Base-by-base conservation (phyloP, 2,888 invertebrate species). In the Horisme vitalbata region DNA sequence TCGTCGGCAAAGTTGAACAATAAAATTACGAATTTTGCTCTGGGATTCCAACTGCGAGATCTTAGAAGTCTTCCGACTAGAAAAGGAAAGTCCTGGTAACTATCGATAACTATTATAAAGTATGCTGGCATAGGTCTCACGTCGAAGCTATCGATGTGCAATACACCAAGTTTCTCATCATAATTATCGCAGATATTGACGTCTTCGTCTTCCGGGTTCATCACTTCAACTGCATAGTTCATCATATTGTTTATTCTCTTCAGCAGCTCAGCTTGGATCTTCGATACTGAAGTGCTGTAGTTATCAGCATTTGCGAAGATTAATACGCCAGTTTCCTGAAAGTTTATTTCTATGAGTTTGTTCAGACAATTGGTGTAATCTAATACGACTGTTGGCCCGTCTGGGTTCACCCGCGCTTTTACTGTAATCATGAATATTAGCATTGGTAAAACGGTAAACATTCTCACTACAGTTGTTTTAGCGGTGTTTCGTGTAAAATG, bases 11-110 rank as follows among this genome's bases (percentile, higher is more conserved):
- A 64, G 33, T 71, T 61, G n/a, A 79, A 70, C 2, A 83, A 65
- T 21, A 86, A 52, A 30, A 88, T 63, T 12, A 86, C 62, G 13
- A 86, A 79, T 38, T 75, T 72, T 0, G 84, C 86, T 21, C 57
- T 58, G 3, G 88, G 85, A 44, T 86, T 85, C 88, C 88, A 88
- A 48, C 65, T 77, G n/a, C 75, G 63, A 1, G 78, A 68, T 14
- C 71, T 59, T 2, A 79, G 62, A 2, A 85, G 41, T 61, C 76
- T 76, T 41, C 67, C 68, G 0, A 71, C 63, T 6, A 80, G 45
- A 9, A 59, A 54, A 4, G 66, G 69, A 31, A 86, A 84, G 15
- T 83, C 79, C 13, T 62, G 45, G 30, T 69, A 75, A 21, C 55
- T 62, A 8, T 82, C 77, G 3, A 83, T 63, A 8, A 87, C 65